A percentile compares a stretch with the other conserved stretches of the same genome.
These are phyloP conservation scores for Ochotona curzoniae DNA, from an alignment of 2,113 vertebrate species.

Conservation along the genomic window DNA sequence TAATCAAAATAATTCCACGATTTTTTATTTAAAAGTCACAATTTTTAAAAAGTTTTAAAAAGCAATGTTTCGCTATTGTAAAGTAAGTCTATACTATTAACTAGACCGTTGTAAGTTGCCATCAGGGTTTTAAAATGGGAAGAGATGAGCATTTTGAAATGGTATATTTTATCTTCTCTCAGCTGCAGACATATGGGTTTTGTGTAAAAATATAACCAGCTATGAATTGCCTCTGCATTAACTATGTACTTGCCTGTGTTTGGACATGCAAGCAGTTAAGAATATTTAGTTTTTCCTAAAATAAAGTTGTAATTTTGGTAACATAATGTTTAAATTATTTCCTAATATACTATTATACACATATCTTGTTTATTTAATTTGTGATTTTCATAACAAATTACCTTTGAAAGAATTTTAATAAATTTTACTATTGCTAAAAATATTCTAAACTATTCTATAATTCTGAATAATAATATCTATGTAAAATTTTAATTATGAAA, in stretches of 20 bases:
- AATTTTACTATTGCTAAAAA: constrained; percentile 25
- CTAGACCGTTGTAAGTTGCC: background rate
- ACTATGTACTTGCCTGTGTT: background rate
- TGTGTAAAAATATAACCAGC: background rate
- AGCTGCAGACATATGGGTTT: background rate
- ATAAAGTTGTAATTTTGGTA: background rate
- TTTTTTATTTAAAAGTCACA: background rate
- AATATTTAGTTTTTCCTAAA: background rate
- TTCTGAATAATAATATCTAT: constrained; percentile 5
- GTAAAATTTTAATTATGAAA: background rate
- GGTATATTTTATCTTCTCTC: background rate
- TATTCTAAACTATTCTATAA: constrained; percentile 30
- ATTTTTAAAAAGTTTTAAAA: constrained; percentile 13
- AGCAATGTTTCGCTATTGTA: background rate
- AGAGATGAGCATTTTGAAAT: background rate
- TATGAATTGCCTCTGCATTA: background rate
- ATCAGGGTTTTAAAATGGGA: background rate
- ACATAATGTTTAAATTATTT: background rate
- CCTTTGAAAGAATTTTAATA: constrained; percentile 44
- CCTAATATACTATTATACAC: background rate
- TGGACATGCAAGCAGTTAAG: background rate
- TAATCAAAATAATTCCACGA: constrained; percentile 1
- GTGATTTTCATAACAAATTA: background rate
- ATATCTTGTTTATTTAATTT: constrained; percentile 37
- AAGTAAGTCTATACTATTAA: constrained; percentile 28